Evolutionary conservation across 1,140 invertebrate species (phyloP).

Genomic region (Cotesia glomerata): DNA sequence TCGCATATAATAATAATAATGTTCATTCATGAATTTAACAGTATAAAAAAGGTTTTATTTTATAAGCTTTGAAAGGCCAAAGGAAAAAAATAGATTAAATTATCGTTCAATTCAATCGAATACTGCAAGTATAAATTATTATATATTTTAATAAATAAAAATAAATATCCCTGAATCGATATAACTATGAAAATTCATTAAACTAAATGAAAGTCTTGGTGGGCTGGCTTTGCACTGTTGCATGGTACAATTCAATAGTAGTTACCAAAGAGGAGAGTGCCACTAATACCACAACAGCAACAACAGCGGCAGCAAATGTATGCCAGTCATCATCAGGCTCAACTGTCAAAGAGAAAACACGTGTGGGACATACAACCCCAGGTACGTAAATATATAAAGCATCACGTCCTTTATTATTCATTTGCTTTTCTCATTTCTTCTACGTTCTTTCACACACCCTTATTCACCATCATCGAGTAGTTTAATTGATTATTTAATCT

Average conservation of each 20-base stretch:
- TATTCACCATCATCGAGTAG: neutral
- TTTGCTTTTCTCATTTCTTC: neutral
- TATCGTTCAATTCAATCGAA: neutral
- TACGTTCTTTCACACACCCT: neutral
- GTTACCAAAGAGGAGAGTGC: constrained; percentile 59
- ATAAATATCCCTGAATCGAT: neutral
- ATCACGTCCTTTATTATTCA: neutral
- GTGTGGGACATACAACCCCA: constrained; percentile 59
- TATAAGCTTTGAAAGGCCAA: no score
- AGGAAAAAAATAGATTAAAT: no score
- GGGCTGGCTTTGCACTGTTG: constrained; percentile 65
- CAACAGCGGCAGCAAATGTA: constrained; percentile 41
- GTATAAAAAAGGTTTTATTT: neutral
- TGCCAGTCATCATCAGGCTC: constrained; percentile 50
- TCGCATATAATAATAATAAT: neutral
- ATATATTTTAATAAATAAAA: neutral
- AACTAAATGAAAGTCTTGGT: constrained; percentile 59
- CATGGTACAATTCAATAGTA: constrained; percentile 64
- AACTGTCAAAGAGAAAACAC: constrained; percentile 56
- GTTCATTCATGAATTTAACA: neutral
- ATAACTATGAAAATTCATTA: constrained; percentile 1
- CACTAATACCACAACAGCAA: constrained; percentile 42
- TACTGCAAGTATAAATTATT: neutral
- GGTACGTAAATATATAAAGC: constrained; percentile 49
- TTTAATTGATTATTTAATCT: neutral